Evolutionary conservation across 2,797 vertebrate species (phyloP).

Genomic region (Tauraco hartlaubi): DNA sequence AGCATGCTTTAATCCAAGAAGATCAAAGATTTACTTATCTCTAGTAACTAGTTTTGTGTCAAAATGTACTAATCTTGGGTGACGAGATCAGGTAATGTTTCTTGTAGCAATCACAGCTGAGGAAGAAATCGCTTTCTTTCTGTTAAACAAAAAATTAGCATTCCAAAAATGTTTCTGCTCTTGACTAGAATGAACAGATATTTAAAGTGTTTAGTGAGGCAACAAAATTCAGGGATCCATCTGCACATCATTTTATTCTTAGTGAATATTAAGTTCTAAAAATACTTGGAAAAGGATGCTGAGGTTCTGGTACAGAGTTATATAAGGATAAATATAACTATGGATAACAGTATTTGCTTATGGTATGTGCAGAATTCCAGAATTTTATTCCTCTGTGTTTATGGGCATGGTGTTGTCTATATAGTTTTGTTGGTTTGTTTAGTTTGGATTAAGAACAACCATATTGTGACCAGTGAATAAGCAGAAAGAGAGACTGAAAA

Average conservation of each 20-base stretch:
- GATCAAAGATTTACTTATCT: not conserved
- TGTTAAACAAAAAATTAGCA: not conserved
- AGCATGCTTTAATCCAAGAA: not conserved
- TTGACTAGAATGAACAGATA: constrained; percentile 10
- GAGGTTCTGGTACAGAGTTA: constrained; percentile 32
- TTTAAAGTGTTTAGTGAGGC: constrained; percentile 30
- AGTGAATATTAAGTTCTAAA: not conserved
- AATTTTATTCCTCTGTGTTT: not conserved
- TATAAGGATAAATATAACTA: not conserved
- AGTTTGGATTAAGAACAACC: not conserved
- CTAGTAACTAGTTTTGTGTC: not conserved
- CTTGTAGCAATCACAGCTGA: not conserved
- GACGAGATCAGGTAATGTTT: not conserved
- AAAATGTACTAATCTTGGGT: not conserved
- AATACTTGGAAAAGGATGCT: not conserved
- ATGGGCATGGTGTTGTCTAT: not conserved
- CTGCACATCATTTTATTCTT: constrained; percentile 45
- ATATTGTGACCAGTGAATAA: not conserved
- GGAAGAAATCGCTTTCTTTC: not conserved
- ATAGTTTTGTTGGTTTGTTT: not conserved
- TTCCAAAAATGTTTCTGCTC: constrained; percentile 6
- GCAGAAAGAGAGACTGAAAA: not conserved
- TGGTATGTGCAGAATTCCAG: not conserved
- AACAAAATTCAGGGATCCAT: constrained; percentile 24
- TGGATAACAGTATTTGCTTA: not conserved